A percentile compares a stretch with the other conserved stretches of the same genome.
These are phyloP conservation scores for Cromileptes altivelis DNA, from an alignment of 2,113 vertebrate genomes.

Conservation along the genomic window DNA sequence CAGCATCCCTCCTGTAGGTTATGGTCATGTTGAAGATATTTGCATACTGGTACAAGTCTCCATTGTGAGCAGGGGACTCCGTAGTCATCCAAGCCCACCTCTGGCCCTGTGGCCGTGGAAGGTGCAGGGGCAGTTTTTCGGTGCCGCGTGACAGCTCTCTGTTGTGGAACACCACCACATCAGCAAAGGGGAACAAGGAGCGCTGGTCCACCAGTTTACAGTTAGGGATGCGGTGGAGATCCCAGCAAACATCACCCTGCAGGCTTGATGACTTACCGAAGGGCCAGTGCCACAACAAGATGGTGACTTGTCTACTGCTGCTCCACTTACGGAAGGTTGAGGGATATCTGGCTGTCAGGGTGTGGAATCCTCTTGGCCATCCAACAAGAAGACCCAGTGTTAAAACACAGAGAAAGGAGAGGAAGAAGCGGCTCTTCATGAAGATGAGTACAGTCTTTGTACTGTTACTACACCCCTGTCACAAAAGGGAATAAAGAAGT, in stretches of 20 bases:
- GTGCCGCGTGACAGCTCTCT: constrained; percentile 67
- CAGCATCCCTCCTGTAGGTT: constrained; percentile 90
- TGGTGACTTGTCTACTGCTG: constrained; percentile 53
- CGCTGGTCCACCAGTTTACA: constrained; percentile 85
- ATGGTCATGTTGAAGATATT: constrained; percentile 93
- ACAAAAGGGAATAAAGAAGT: not conserved
- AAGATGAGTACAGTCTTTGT: not conserved
- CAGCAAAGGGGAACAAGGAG: constrained; percentile 71
- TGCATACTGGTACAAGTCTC: constrained; percentile 64
- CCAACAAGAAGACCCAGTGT: constrained; percentile 10
- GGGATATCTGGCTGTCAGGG: not conserved
- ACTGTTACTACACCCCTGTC: constrained; percentile 28
- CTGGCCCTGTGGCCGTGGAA: constrained; percentile 77
- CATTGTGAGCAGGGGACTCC: constrained; percentile 87
- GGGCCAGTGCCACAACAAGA: constrained; percentile 94
- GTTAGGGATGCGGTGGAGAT: constrained; percentile 70
- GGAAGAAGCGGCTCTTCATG: constrained; percentile 19
- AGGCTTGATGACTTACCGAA: constrained; percentile 70
- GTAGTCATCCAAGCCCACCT: constrained; percentile 90
- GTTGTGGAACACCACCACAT: constrained; percentile 92
- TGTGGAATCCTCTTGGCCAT: not conserved
- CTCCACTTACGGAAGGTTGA: fast-evolving
- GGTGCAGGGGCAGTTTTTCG: constrained; percentile 78
- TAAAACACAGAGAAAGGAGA: constrained; percentile 9
- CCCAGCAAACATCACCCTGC: constrained; percentile 77